phyloP scores from a whole-genome alignment of 2,113 vertebrate species.

The Dunckerocampus dactyliophorus region DNA sequence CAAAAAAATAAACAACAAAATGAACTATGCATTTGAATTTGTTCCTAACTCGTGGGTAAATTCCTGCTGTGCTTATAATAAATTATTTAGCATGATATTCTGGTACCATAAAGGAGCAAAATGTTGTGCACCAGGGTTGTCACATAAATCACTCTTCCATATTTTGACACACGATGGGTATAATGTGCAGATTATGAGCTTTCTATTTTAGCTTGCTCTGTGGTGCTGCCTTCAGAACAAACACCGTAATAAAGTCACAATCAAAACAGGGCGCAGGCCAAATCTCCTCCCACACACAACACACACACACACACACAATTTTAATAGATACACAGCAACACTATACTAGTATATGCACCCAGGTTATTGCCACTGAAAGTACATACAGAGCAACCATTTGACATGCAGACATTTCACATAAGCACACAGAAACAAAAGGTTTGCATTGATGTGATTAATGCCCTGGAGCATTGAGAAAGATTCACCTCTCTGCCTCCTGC shows the following conservation, averaged over 20 bases:
- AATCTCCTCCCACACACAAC: conserved; percentile 74
- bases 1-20: conserved; percentile 50
- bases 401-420: conserved; percentile 22
- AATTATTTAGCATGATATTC: conserved; percentile 51
- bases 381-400: conserved; percentile 54
- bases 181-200: conserved; percentile 60
- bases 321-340: conserved; percentile 30
- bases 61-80: conserved; percentile 48
- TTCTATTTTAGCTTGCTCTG: conserved; percentile 50
- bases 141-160: conserved; percentile 53
- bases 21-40: conserved; percentile 41
- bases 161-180: conserved; percentile 62
- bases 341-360: conserved; percentile 19
- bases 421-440: conserved; percentile 23
- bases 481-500: conserved; percentile 34
- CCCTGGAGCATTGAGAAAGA: conserved; percentile 51
- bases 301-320: conserved; percentile 38
- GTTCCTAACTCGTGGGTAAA: conserved; percentile 34
- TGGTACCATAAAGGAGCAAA: conserved; percentile 45
- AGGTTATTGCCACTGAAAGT: conserved; percentile 44
- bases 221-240: conserved; percentile 54
- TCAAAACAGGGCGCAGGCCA: conserved; percentile 82
- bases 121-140: conserved; percentile 47
- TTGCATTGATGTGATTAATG: conserved; percentile 71
- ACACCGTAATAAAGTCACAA: conserved; percentile 75